phyloP scores from a whole-genome alignment of 2,113 vertebrate species.

The Steatornis caripensis region DNA sequence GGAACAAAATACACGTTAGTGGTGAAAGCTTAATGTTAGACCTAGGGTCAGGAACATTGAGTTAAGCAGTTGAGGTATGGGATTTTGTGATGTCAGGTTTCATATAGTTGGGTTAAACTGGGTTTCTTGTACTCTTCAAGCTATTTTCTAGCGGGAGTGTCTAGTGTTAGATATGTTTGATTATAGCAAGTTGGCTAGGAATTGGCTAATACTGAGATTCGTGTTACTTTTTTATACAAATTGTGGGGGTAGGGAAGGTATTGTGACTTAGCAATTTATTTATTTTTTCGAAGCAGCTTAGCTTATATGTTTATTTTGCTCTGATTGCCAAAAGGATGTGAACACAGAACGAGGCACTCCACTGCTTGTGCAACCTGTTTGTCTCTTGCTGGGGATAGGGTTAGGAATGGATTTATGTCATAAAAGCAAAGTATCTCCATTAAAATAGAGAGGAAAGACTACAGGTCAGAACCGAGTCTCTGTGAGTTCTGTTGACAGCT shows the following conservation, averaged over 20 bases:
- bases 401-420: background rate
- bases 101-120: background rate
- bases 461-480: background rate
- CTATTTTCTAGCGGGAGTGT: background rate
- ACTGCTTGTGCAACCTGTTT: background rate
- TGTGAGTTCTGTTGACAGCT: background rate
- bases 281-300: background rate
- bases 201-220: background rate
- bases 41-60: accelerated
- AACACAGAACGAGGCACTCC: background rate
- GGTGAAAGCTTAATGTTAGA: background rate
- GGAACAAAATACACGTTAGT: background rate
- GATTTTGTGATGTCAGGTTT: background rate
- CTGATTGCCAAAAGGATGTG: background rate
- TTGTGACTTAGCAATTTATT: background rate
- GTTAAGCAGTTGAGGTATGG: background rate
- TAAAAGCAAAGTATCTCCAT: background rate
- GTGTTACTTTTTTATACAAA: background rate
- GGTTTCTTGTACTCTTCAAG: background rate
- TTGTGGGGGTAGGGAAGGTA: background rate
- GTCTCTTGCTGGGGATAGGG: background rate
- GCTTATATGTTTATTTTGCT: background rate
- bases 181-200: background rate
- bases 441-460: background rate
- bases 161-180: background rate